These are phyloP conservation scores for Apis laboriosa DNA, from an alignment of 1,140 invertebrate genomes.

Conservation along the genomic window DNA sequence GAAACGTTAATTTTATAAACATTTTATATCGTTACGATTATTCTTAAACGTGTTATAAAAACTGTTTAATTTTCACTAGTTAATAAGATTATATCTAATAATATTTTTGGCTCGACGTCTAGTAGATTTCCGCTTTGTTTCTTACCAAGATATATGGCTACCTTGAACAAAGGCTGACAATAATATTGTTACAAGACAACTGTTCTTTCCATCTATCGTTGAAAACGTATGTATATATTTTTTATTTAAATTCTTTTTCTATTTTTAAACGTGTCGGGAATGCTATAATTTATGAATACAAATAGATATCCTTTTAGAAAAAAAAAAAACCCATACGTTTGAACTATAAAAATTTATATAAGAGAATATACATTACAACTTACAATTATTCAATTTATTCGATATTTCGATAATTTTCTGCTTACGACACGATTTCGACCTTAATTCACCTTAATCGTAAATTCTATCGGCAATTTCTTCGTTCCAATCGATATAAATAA, in stretches of 20 bases:
- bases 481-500: not conserved
- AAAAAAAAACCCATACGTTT: too few species aligned
- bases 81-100: not conserved
- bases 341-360: not conserved
- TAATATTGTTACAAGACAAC: not conserved
- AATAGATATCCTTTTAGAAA: too few species aligned
- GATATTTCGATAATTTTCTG: not conserved
- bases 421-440: not conserved
- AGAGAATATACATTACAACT: not conserved
- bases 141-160: not conserved
- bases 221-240: not conserved
- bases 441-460: too few species aligned
- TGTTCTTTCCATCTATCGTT: not conserved
- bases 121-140: not conserved
- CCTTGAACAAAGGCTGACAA: not conserved
- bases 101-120: not conserved
- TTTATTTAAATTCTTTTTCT: too few species aligned
- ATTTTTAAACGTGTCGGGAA: not conserved
- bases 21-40: not conserved
- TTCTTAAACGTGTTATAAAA: not conserved
- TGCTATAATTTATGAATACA: not conserved
- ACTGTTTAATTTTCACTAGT: not conserved
- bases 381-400: not conserved
- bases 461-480: too few species aligned
- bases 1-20: not conserved